Conservation (phyloP, 2,797 vertebrate genomes). For the Sebastes ruberrimus region DNA sequence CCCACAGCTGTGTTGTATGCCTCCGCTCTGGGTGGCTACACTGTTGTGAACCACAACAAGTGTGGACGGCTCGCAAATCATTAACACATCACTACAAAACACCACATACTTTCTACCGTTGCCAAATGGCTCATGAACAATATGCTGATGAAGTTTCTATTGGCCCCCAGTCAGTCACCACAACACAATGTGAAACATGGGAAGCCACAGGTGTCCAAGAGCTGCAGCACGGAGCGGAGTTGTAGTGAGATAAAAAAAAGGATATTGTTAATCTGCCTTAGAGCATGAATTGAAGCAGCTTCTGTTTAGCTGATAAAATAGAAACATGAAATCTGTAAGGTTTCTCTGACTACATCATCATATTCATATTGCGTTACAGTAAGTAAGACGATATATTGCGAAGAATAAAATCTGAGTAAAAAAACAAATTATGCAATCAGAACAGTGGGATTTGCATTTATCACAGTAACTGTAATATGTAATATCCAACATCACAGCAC, state of each 20-base stretch:
- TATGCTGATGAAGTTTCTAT: slow-evolving; percentile 41
- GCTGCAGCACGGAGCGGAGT: slow-evolving; percentile 5
- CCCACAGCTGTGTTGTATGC: slow-evolving; percentile 39
- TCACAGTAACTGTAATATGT: too few species aligned
- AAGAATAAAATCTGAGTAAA: fast-evolving
- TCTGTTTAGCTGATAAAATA: slow-evolving; percentile 34
- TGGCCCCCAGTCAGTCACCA: slow-evolving; percentile 41
- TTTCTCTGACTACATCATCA: neutral
- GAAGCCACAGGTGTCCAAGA: slow-evolving; percentile 56
- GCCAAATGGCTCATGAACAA: slow-evolving; percentile 46
- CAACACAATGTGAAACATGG: slow-evolving; percentile 46
- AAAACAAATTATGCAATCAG: too few species aligned
- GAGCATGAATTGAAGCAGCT: slow-evolving; percentile 32
- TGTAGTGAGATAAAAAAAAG: slow-evolving; percentile 19
- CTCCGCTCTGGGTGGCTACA: slow-evolving; percentile 28
- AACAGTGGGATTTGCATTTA: too few species aligned
- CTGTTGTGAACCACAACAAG: neutral
- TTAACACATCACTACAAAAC: slow-evolving; percentile 45
- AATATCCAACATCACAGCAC: too few species aligned
- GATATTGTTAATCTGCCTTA: slow-evolving; percentile 20
- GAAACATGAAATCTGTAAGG: slow-evolving; percentile 19
- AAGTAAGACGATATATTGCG: too few species aligned
- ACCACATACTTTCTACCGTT: slow-evolving; percentile 38
- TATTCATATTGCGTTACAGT: neutral
- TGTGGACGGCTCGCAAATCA: slow-evolving; percentile 32